A percentile compares a stretch with the other conserved stretches of the same genome.
phyloP scores from a whole-genome alignment of 2,888 invertebrate species.

The Diarsia mendica region DNA sequence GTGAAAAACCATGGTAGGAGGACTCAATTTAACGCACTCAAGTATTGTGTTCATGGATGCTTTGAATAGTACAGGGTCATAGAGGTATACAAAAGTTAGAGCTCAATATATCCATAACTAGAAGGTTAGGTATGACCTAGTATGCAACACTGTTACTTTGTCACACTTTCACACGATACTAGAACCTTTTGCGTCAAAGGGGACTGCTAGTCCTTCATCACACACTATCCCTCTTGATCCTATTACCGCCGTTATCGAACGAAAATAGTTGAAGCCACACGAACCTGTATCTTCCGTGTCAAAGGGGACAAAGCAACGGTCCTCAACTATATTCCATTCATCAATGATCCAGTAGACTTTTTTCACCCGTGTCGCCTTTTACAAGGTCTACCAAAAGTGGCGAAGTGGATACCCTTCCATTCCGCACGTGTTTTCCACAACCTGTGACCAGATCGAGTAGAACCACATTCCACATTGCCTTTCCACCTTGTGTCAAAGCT shows the following conservation, averaged over 20 bases:
- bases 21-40: no score
- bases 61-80: no score
- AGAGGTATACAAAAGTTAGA: no score
- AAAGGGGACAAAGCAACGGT: background rate
- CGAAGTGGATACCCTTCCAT: background rate
- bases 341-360: background rate
- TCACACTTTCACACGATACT: background rate
- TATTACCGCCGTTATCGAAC: background rate
- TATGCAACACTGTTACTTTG: background rate
- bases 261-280: background rate
- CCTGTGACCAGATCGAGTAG: background rate
- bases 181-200: background rate
- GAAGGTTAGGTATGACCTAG: no score
- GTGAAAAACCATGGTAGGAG: no score
- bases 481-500: conserved; percentile 20
- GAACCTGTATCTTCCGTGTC: background rate
- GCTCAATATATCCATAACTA: no score
- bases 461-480: conserved; percentile 10
- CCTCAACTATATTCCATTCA: background rate
- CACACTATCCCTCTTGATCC: background rate
- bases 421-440: background rate
- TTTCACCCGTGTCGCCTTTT: background rate
- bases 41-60: no score
- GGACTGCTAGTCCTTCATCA: background rate
- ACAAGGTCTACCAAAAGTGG: background rate